Evolutionary conservation across 2,113 vertebrate species (phyloP).

Genomic region (Lepus timidus): DNA sequence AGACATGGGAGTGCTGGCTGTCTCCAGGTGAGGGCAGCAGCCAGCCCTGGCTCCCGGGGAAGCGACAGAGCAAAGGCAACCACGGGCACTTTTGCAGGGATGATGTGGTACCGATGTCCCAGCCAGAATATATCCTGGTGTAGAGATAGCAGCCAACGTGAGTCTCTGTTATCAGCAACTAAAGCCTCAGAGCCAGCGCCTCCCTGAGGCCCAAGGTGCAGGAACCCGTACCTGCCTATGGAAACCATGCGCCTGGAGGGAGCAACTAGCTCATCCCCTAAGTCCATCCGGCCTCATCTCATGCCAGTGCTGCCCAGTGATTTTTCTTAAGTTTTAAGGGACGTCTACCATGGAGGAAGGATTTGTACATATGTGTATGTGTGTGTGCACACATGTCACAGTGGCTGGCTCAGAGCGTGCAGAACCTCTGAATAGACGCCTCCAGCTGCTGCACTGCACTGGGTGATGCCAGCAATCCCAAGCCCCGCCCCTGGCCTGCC

Average conservation of each 20-base stretch:
- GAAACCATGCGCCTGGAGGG: accelerated
- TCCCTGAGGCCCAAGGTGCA: background rate
- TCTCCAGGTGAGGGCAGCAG: background rate
- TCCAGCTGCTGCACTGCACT: background rate
- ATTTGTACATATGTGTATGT: background rate
- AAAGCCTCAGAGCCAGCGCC: background rate
- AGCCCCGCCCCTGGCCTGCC: background rate
- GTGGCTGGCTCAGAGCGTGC: background rate
- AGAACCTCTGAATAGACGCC: background rate
- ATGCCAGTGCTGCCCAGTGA: background rate
- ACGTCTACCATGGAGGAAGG: background rate
- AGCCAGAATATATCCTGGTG: conserved; percentile 6
- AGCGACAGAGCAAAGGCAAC: background rate
- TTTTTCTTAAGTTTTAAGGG: background rate
- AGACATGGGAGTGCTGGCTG: background rate
- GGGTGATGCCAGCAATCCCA: background rate
- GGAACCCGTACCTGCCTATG: no score
- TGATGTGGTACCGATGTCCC: background rate
- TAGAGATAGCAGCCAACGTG: conserved; percentile 39
- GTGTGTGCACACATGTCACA: background rate
- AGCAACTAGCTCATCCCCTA: background rate
- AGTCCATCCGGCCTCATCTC: background rate
- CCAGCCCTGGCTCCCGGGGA: background rate
- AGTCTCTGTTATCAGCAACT: conserved; percentile 52
- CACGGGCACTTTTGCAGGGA: background rate